Percentiles rank a stretch among this genome's conserved stretches.
phyloP scores from a whole-genome alignment of 2,888 invertebrate genomes.

The Conus canariensis region DNA sequence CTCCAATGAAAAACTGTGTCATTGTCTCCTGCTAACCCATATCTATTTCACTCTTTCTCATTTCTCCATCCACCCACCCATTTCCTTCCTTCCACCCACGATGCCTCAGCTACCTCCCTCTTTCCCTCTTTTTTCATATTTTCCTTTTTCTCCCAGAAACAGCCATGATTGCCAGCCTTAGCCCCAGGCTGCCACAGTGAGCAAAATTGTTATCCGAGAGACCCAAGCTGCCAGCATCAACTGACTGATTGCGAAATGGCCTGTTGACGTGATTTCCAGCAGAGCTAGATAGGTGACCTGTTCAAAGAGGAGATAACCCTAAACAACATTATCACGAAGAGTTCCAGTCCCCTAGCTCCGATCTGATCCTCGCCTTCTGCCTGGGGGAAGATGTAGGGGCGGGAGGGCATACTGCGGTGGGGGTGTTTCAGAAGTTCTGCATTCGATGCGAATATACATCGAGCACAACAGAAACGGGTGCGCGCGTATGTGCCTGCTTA shows the following conservation, averaged over 20 bases:
- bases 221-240: not conserved
- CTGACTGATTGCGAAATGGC: not conserved
- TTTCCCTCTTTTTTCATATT: not conserved
- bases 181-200: too few species aligned
- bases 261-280: slow-evolving; percentile 6
- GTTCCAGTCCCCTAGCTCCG: not conserved
- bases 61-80: not conserved
- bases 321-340: not conserved
- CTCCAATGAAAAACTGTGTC: not conserved
- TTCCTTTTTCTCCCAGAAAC: not conserved
- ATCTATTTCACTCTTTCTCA: not conserved
- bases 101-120: not conserved
- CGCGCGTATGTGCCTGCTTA: too few species aligned
- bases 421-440: not conserved
- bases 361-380: not conserved
- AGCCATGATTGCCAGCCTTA: too few species aligned
- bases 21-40: not conserved
- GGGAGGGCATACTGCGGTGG: not conserved
- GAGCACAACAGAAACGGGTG: too few species aligned
- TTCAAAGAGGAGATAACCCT: not conserved
- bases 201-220: too few species aligned
- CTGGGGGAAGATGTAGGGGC: not conserved
- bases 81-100: too few species aligned
- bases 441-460: too few species aligned
- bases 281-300: not conserved